Conservation (phyloP, 2,888 invertebrate species). For the Candidula unifasciata region DNA sequence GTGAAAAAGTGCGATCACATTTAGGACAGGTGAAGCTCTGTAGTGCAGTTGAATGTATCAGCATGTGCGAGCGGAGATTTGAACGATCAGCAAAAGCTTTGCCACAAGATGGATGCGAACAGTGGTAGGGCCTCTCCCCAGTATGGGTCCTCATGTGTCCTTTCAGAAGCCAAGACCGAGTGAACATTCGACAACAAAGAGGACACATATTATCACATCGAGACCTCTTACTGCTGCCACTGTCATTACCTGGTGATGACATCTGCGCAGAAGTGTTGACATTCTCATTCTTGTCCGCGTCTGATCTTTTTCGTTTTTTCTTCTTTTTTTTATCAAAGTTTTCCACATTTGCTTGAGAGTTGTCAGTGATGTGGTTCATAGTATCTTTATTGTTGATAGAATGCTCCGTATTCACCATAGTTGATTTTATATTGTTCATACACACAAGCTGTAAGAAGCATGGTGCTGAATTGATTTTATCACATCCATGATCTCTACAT, state of each 20-base stretch:
- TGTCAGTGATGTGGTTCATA: not conserved
- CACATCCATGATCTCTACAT: not conserved
- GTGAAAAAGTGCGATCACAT: constrained; percentile 75
- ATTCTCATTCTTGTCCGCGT: not conserved
- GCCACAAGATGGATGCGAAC: constrained; percentile 69
- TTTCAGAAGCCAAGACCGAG: constrained; percentile 76
- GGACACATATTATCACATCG: constrained; percentile 68
- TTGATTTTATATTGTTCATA: not conserved
- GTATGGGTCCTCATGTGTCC: constrained; percentile 77
- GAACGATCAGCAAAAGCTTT: constrained; percentile 77
- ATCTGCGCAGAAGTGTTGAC: not conserved
- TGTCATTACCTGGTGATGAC: constrained; percentile 10
- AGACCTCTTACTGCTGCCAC: constrained; percentile 48
- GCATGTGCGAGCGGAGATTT: constrained; percentile 75
- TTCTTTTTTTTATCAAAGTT: not conserved
- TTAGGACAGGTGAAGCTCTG: constrained; percentile 72
- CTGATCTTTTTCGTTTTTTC: constrained; percentile 5
- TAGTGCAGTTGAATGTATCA: constrained; percentile 73
- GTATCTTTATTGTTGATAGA: not conserved
- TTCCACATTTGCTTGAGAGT: not conserved
- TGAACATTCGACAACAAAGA: constrained; percentile 74
- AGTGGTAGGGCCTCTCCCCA: constrained; percentile 74
- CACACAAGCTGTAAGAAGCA: not conserved
- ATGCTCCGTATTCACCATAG: not conserved
- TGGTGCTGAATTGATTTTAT: not conserved